Base-by-base conservation (phyloP, 2,113 vertebrate species). In the Pelusios castaneus region DNA sequence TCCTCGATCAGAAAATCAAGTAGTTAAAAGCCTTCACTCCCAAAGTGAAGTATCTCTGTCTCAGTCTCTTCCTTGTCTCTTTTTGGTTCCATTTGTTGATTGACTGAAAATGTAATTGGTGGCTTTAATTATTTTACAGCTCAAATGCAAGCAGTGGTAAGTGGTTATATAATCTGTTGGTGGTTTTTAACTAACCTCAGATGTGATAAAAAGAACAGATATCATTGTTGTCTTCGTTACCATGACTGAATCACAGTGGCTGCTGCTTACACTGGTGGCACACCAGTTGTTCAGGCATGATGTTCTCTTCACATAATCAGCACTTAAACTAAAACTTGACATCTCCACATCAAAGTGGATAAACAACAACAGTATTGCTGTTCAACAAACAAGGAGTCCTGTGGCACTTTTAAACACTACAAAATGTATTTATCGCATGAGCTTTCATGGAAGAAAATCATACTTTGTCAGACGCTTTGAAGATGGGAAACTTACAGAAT, bases 121-220 rank as follows among this genome's bases (percentile, higher is more conserved):
- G 80, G 52, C 38, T 96, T 94, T 95, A 96, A 96, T 97, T 95
- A 94, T 75, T 73, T 10, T 89, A 16, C 29, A 80, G 49, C 31
- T 94, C 2, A 0, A 80, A 89, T 94, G 90, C 63, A 88, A 88
- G 67, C 79, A 73, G 38, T 55, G 85, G 94, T 92, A 91, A 93
- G 78, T 31, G 1, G 4, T 84, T 96, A 89, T 90, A 88, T 97
- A 95, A 96, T 96, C 92, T 88, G 12, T 82, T 95, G 79, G 94
- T 87, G 96, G 29, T 19, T 94, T 95, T 89, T n/a, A 95, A 94
- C 84, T 93, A 93, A 88, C 29, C 29, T 94, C 49, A 92, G 17
- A 27, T 49, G 67, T 90, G 70, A 85, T 89, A 96, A 51, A 49
- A 84, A 10, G 17, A 55, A 11, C 34, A 60, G 56, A n/a, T 31